Percentiles rank a stretch among this genome's conserved stretches.
Evolutionary conservation across 2,797 vertebrate genomes (phyloP).

Genomic region (Triplophysa bombifrons): DNA sequence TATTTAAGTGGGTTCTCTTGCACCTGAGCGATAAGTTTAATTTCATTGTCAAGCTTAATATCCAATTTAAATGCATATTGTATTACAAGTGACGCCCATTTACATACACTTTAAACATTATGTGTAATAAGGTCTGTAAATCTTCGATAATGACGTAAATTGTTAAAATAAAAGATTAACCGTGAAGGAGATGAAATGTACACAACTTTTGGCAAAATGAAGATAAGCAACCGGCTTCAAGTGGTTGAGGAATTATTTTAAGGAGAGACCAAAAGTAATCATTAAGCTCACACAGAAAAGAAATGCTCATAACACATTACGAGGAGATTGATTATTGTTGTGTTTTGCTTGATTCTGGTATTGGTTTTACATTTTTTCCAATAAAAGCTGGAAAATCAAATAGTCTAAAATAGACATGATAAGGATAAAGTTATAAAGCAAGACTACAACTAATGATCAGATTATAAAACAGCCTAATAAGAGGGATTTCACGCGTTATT

Average conservation of each 20-base stretch:
- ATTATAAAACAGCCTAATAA: neutral
- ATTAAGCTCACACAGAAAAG: neutral
- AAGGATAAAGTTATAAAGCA: neutral
- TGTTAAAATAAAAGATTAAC: slow-evolving; percentile 33
- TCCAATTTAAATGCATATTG: slow-evolving; percentile 58
- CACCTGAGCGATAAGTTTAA: slow-evolving; percentile 49
- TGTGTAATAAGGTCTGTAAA: slow-evolving; percentile 46
- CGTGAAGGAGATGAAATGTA: slow-evolving; percentile 29
- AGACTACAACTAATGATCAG: neutral
- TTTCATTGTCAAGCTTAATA: slow-evolving; percentile 50
- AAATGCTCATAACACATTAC: neutral
- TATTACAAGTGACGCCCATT: slow-evolving; percentile 43
- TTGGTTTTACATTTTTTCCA: neutral
- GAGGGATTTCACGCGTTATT: neutral
- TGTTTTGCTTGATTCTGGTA: slow-evolving; percentile 6
- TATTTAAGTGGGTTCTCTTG: slow-evolving; percentile 52
- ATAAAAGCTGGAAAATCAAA: neutral
- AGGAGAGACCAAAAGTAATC: neutral
- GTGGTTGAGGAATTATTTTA: slow-evolving; percentile 6
- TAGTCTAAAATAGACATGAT: neutral
- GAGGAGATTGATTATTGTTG: neutral
- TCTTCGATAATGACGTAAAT: neutral
- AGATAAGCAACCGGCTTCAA: slow-evolving; percentile 12
- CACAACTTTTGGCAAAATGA: neutral
- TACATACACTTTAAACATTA: slow-evolving; percentile 47